Evolutionary conservation across 2,888 invertebrate genomes (phyloP), one percentile per base, ranked within the genome.

Genomic region (Lumbricus terrestris): DNA sequence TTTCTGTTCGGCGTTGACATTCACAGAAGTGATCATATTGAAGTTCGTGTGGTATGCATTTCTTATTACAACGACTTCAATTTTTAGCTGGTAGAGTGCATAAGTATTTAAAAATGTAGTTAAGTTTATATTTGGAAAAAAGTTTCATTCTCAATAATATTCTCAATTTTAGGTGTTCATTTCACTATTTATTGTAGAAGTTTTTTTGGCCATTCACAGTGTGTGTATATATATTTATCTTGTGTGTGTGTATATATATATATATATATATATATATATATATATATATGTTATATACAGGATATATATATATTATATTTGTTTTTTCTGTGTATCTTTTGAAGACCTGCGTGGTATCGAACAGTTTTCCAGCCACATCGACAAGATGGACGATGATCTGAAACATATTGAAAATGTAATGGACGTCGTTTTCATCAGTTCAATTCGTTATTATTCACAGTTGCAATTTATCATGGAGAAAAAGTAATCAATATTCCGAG

Each of bases 381-480:
- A 94, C 82, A 92, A 94, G 88, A 90, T 94, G 89, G 98, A 98
- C 93, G 98, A 98, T 93, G 98, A 98, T 95, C 98, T 98, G 98
- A 97, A 97, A 94, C 98, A 95, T 91, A 94, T 95, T 20, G 95
- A 95, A 92, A 94, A 94, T 85, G 95, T 95, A 93, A 95, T 95
- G 35, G 35, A 35, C 6, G 20, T 85, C 34, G 23, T 34, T 34
- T 18, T 34, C 85, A 85, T 85, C 37, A 29, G 34, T 6, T 34
- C 34, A 29, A 35, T 6, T 34, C 34, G 35, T 37, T 13, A 1
- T 85, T 34, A 1, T 85, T 85, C 23, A 23, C 34, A 35, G 35
- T 37, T 85, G 85, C 37, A 37, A 35, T 85, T 34, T 20, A 35
- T 85, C 23, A 35, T 29, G 23, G n/a, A 69, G n/a, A 8, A 69